Percentiles rank a stretch among this genome's conserved stretches.
These are phyloP conservation scores for Sebastes minor DNA, from an alignment of 2,797 vertebrate genomes.

Conservation along the genomic window DNA sequence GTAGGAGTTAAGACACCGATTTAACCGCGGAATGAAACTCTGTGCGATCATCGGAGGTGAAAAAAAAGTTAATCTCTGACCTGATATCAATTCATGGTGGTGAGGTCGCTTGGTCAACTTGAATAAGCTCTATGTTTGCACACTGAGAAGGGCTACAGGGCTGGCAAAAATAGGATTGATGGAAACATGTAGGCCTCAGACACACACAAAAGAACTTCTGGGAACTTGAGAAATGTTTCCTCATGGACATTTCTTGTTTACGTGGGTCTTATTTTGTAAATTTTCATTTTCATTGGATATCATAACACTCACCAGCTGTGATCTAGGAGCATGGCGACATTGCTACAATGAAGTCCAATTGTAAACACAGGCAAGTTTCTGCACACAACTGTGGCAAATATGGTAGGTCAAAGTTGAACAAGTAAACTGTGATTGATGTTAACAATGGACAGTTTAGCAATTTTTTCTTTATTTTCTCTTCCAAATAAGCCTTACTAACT, in stretches of 20 bases:
- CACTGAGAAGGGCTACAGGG: neutral
- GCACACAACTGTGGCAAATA: neutral
- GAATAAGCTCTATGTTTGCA: neutral
- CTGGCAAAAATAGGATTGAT: neutral
- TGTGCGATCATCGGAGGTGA: neutral
- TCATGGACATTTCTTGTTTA: neutral
- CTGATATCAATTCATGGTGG: neutral
- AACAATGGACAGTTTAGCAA: neutral
- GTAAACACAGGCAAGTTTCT: neutral
- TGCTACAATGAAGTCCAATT: neutral
- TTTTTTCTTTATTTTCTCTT: neutral
- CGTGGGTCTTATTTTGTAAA: neutral
- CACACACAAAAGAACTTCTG: neutral
- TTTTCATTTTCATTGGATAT: neutral
- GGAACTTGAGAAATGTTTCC: neutral
- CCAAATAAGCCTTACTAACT: neutral
- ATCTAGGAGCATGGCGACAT: neutral
- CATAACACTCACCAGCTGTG: neutral
- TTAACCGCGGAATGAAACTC: neutral
- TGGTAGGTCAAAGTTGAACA: neutral
- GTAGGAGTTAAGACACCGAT: constrained; percentile 29
- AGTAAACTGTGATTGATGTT: too few relatives aligned
- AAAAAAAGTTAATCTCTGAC: constrained; percentile 4
- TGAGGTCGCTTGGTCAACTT: neutral
- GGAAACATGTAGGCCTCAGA: neutral